Base-by-base conservation (phyloP, 2,797 vertebrate species). In the Coregonus suidteri region DNA sequence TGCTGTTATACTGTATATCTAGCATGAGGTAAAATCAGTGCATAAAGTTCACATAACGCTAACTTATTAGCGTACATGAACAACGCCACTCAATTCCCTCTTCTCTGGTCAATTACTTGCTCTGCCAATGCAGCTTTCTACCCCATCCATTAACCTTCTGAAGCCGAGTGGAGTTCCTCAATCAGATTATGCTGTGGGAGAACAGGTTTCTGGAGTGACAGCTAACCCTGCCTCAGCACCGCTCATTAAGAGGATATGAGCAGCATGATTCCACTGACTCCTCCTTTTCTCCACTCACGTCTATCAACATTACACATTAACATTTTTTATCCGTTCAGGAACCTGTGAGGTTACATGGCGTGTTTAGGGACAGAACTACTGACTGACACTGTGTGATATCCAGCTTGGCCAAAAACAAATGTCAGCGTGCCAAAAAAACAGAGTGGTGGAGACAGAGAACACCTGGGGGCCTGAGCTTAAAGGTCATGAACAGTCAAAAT, bases 141-240 rank as follows among this genome's bases (percentile, higher is more conserved):
- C 41, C 74, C 74, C 84, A 82, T 80, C 89, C 92, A 90, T 91
- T 90, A 91, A 91, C 90, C 91, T 90, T 91, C 83, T 87, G 80
- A 79, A 82, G 83, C 56, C 67, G 85, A 90, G 82, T 76, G 81
- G 71, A 82, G 83, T 86, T 89, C 52, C 73, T 47, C 20, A 90
- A 91, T 92, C 90, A 84, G 90, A 88, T 91, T 82, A 87, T 69
- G 77, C 74, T 52, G 75, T 73, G 78, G 78, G 77, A 72, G 83
- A 14, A 41, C 0, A 9, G 1, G 77, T 67, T n/a, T 71, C 78
- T 90, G 90, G 90, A 91, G 65, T 88, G 91, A 88, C 89, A 86
- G 86, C 81, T 78, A 78, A 77, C 75, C 87, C 79, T 71, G 84
- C 82, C 73, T 81, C 71, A 3, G 52, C 25, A 69, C 52, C 77